Evolutionary conservation across 2,113 vertebrate species (phyloP), one percentile per base, ranked within the genome.

Genomic region (Myotis brandtii): DNA sequence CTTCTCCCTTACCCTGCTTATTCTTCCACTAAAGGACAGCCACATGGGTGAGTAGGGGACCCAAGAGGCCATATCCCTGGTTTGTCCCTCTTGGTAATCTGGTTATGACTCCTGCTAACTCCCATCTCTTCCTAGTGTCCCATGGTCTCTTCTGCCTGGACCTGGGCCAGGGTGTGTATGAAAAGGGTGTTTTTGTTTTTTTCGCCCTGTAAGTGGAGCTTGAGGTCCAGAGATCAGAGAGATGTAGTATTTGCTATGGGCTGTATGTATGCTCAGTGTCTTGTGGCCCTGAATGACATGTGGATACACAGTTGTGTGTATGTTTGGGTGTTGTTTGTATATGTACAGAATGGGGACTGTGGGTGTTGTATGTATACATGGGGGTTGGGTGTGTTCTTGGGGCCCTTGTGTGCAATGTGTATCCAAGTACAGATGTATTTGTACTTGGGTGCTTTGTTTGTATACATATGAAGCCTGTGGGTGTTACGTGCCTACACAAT

Each of bases 41-140:
- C 76, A 25, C 80, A 94, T 94, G 94, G 92, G 88, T 96, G 85
- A 96, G 92, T 89, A 66, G 84, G 59, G 23, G 50, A 72, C 54
- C 34, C 48, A 40, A 43, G 66, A 93, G 86, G 46, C 76, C 34
- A 9, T 73, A 17, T 69, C 30, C 50, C n/a, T 88, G 64, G 37
- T 52, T 64, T 90, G 77, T 46, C 16, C 40, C n/a, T 75, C 59
- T 69, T 77, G 91, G 91, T 73, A 43, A 43, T 59, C 72, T 80
- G 27, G 81, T 32, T 82, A 32, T 69, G 40, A 72, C n/a, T 52
- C 4, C 32, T 90, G 48, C 23, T 37, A 66, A 62, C 40, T 50
- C 12, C 32, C n/a, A 14, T 27, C 75, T 67, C 30, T 92, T 64
- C 48, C 21, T 86, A 30, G 73, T 75, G 79, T 97, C 50, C 66